phyloP scores from a whole-genome alignment of 1,140 invertebrate genomes.

The Caenorhabditis tropicalis region DNA sequence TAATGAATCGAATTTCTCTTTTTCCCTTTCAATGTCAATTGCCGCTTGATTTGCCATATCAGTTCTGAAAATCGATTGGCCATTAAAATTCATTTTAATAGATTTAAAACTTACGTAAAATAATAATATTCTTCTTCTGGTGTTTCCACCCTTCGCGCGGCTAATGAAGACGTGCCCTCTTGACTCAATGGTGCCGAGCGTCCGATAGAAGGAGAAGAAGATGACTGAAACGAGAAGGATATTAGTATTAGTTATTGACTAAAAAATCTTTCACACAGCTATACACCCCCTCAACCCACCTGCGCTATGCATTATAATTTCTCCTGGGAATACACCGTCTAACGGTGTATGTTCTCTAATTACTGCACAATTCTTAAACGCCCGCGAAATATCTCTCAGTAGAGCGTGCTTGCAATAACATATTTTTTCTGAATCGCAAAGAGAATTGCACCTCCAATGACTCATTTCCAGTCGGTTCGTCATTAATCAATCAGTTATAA shows the following conservation, averaged over 20 bases:
- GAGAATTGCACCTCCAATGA: too few relatives aligned
- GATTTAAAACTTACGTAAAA: conserved; percentile 16
- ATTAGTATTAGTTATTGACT: not conserved
- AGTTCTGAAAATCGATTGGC: not conserved
- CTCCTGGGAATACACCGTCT: not conserved
- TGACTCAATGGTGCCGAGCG: not conserved
- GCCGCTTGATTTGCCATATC: conserved; percentile 35
- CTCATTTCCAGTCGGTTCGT: too few relatives aligned
- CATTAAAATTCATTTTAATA: not conserved
- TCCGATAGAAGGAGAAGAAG: not conserved
- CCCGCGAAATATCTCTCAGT: not conserved
- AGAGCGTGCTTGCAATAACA: not conserved
- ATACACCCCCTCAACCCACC: not conserved
- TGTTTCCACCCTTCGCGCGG: not conserved
- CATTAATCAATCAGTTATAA: too few relatives aligned
- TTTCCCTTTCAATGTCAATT: not conserved
- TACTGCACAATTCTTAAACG: not conserved
- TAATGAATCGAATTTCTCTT: conserved; percentile 21
- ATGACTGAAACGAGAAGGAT: not conserved
- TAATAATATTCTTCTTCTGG: conserved; percentile 34
- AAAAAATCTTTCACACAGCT: not conserved
- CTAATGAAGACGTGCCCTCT: not conserved
- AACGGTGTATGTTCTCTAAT: not conserved
- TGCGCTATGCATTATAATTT: not conserved
- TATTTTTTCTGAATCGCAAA: too few relatives aligned